Evolutionary conservation across 2,888 invertebrate genomes (phyloP), one percentile per base, ranked within the genome.

Genomic region (Pollenia angustigena): DNA sequence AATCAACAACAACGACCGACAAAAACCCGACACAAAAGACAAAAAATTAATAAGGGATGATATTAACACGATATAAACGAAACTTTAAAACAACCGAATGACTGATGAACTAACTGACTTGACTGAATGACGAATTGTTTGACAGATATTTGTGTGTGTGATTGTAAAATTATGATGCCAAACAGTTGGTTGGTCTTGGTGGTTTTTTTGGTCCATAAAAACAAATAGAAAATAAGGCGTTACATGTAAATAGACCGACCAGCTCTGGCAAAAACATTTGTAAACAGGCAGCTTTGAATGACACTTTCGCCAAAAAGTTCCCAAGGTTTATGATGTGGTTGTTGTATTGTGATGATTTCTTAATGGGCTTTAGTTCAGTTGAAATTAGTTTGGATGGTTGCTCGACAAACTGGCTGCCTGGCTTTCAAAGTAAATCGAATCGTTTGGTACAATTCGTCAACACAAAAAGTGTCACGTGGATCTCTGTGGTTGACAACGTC

Each of bases 401-500:
- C 1, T 12, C 40, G 60, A 50, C 50, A 50, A 60, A 1, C 8
- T 62, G 44, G 16, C 50, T 18, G 56, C 50, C 18, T 79, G 54
- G 50, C 23, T 71, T 71, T 18, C 16, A 40, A 11, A 48, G 32
- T 32, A 32, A 32, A 32, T 32, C 56, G 56, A 23, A 10, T 32
- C 18, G 16, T 72, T 72, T 72, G 3, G 48, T 42, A 50, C 9
- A 42, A 23, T 54, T 71, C 71, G 56, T 76, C 69, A 76, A 62
- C 50, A 66, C 56, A 79, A 75, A 48, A 82, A 82, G 44, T 88
- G 87, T 88, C 89, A 88, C 89, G 85, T 89, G 88, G 85, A 85
- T 76, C 88, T 81, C 89, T 89, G 89, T 68, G 89, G 88, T 76
- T 89, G 89, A 89, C 89, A 88, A 86, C 76, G 86, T 81, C 83